A percentile compares a stretch with the other conserved stretches of the same genome.
phyloP scores from a whole-genome alignment of 2,888 invertebrate genomes.

The Pachliopta kotzebuea region DNA sequence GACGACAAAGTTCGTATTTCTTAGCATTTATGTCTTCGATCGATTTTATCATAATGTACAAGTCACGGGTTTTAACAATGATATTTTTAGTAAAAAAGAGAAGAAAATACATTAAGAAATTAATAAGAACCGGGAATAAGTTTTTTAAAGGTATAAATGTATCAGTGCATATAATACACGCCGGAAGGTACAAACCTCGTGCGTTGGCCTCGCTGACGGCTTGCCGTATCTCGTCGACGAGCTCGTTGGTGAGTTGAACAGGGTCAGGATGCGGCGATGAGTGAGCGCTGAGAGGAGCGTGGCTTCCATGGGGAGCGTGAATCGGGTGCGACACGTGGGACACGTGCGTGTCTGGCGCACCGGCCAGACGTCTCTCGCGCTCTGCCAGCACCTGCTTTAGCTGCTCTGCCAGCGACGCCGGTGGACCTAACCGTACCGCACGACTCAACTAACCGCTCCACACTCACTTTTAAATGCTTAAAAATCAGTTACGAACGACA shows the following conservation, averaged over 20 bases:
- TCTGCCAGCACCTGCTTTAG: slow-evolving; percentile 93
- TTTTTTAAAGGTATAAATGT: no score
- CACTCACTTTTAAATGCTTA: background rate
- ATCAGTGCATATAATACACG: no score
- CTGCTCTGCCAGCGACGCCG: slow-evolving; percentile 91
- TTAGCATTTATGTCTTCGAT: no score
- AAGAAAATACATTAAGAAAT: no score
- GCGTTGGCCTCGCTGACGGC: slow-evolving; percentile 94
- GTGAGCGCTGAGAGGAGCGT: slow-evolving; percentile 13
- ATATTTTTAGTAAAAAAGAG: no score
- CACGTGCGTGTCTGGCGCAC: slow-evolving; percentile 51
- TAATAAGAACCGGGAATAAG: no score
- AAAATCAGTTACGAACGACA: background rate
- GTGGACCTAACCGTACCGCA: slow-evolving; percentile 77
- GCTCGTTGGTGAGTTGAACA: slow-evolving; percentile 88
- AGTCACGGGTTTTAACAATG: no score
- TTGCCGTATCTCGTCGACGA: slow-evolving; percentile 92
- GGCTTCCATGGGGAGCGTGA: slow-evolving; percentile 19
- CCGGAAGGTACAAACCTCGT: slow-evolving; percentile 80
- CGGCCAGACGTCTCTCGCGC: slow-evolving; percentile 86
- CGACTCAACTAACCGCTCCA: slow-evolving; percentile 15
- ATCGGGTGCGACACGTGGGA: slow-evolving; percentile 33
- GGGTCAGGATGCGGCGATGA: slow-evolving; percentile 74
- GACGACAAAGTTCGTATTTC: no score
- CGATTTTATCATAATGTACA: no score